A percentile compares a stretch with the other conserved stretches of the same genome.
phyloP scores from a whole-genome alignment of 2,797 vertebrate genomes.

The Enoplosus armatus region DNA sequence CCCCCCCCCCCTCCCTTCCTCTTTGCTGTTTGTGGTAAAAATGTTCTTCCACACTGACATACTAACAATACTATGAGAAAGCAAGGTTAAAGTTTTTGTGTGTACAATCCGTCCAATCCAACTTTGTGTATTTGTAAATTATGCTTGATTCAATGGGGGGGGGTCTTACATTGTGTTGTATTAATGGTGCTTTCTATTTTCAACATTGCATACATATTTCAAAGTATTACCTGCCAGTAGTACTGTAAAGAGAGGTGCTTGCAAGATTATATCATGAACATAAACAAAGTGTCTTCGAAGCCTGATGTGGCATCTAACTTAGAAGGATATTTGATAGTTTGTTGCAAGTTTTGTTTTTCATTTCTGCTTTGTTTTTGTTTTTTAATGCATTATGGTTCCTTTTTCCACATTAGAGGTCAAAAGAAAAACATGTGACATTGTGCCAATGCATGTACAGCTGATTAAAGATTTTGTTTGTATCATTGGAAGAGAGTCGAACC shows the following conservation, averaged over 20 bases:
- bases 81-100: slow-evolving; percentile 12
- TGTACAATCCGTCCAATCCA: slow-evolving; percentile 41
- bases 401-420: slow-evolving; percentile 43
- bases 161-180: slow-evolving; percentile 43
- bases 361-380: slow-evolving; percentile 34
- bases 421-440: slow-evolving; percentile 50
- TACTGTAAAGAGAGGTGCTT: slow-evolving; percentile 58
- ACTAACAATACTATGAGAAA: slow-evolving; percentile 11
- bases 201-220: slow-evolving; percentile 37
- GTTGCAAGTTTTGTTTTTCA: slow-evolving; percentile 15
- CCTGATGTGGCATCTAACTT: background rate
- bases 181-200: slow-evolving; percentile 37
- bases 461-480: slow-evolving; percentile 69
- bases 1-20: background rate
- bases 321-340: slow-evolving; percentile 7
- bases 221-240: slow-evolving; percentile 55
- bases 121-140: slow-evolving; percentile 31
- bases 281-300: slow-evolving; percentile 19
- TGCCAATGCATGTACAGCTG: slow-evolving; percentile 73
- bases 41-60: slow-evolving; percentile 2
- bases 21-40: slow-evolving; percentile 26
- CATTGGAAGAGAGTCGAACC: slow-evolving; percentile 37
- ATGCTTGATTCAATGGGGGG: slow-evolving; percentile 11
- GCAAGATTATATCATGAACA: slow-evolving; percentile 27
- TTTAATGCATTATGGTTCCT: slow-evolving; percentile 45